Conservation (phyloP, 2,797 vertebrate species). For the Miichthys miiuy region DNA sequence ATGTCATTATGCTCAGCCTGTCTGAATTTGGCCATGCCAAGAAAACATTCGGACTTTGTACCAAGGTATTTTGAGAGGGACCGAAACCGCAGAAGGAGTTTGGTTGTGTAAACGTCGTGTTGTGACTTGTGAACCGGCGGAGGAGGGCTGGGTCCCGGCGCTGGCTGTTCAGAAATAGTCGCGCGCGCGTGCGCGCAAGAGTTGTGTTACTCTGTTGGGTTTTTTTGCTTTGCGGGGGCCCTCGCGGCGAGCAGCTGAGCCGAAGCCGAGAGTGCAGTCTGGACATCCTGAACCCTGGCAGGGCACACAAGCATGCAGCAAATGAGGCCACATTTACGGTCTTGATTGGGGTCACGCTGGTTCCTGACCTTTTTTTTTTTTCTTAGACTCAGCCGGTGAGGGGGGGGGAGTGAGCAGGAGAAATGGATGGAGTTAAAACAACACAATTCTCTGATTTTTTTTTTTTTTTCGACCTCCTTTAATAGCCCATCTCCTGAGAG, state of each 20-base stretch:
- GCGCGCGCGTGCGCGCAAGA: conserved; percentile 5
- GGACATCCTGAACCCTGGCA: conserved; percentile 71
- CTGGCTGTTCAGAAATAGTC: conserved; percentile 78
- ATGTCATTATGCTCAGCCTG: conserved; percentile 86
- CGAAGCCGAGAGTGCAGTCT: conserved; percentile 33
- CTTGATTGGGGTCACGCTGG: conserved; percentile 78
- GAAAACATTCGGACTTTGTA: conserved; percentile 84
- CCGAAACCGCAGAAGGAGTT: conserved; percentile 75
- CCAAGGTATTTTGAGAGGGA: conserved; percentile 86
- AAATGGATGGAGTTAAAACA: conserved; percentile 70
- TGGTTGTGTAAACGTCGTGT: conserved; percentile 81
- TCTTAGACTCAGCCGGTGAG: conserved; percentile 57
- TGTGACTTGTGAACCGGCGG: conserved; percentile 75
- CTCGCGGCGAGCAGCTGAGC: conserved; percentile 62
- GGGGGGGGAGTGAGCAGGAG: conserved; percentile 39
- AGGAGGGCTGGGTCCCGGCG: conserved; percentile 67
- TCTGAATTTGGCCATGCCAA: conserved; percentile 79
- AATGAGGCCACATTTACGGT: conserved; percentile 74
- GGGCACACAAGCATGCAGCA: conserved; percentile 63
- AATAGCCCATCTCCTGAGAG: conserved; percentile 62
- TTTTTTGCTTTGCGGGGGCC: conserved; percentile 61
- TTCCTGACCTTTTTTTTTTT: conserved; percentile 67
- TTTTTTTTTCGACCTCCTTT: conserved; percentile 49
- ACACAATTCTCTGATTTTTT: conserved; percentile 64
- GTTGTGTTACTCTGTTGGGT: conserved; percentile 54